Base-by-base conservation (phyloP, 2,888 invertebrate genomes). In the Aquatica leii region DNA sequence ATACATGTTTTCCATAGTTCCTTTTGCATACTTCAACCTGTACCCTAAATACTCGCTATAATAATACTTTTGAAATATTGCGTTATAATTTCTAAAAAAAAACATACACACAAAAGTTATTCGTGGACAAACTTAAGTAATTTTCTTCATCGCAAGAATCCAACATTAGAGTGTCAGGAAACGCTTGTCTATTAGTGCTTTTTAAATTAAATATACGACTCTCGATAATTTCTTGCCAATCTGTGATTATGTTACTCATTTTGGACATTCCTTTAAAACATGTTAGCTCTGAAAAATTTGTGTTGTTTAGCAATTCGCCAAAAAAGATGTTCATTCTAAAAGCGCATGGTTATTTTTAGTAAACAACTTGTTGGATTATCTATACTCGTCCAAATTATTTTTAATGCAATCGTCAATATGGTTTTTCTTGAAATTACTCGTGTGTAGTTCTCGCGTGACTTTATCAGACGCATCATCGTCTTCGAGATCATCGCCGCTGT, bases 401-500 rank as follows among this genome's bases (percentile, higher is more conserved):
- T n/a, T n/a, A n/a, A n/a, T n/a, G n/a, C 54, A 54, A 34, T 59
- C 61, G n/a, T 68, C 66, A 11, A 68, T 64, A 21, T 71, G 69
- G 5, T 60, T 62, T 17, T 71, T 70, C 15, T 17, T 3, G 9
- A 43, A 17, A 43, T 17, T 8, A 31, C 9, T 4, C 15, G 15
- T 43, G n/a, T n/a, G 15, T 12, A 17, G 12, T 8, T 14, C 41
- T 17, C 14, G 6, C n/a, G n/a, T n/a, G n/a, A n/a, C n/a, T n/a
- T n/a, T n/a, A n/a, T n/a, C n/a, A n/a, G n/a, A n/a, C n/a, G n/a
- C n/a, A 12, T 69, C 68, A 14, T 62, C 66, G 46, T 72, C 54
- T 40, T 65, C 50, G 31, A 48, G 49, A 40, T 64, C 73, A 31
- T 69, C 69, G 24, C 72, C 73, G 52, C 72, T 73, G 11, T 70